A percentile compares a stretch with the other conserved stretches of the same genome.
These are phyloP conservation scores for Poecile montanus DNA, from an alignment of 2,797 vertebrate species.

Conservation along the genomic window DNA sequence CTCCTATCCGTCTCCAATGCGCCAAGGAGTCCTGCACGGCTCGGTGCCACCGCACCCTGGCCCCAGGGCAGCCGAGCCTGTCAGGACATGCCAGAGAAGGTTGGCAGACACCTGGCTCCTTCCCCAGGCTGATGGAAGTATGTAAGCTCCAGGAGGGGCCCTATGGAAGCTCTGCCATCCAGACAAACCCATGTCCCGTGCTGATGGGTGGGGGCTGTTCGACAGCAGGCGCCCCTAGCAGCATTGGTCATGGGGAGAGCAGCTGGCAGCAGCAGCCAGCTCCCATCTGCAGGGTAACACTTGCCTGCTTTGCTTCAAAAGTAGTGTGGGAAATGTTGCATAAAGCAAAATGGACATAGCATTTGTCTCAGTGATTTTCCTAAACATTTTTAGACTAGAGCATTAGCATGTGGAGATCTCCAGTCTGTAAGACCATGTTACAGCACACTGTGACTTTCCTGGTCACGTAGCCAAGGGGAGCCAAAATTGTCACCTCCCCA, in stretches of 20 bases:
- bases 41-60: not conserved
- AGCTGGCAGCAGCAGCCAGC: not conserved
- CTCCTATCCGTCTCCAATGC: rapidly evolving
- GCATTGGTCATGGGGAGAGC: not conserved
- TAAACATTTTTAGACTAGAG: not conserved
- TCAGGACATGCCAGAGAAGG: not conserved
- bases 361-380: not conserved
- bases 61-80: not conserved
- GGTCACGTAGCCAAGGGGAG: rapidly evolving
- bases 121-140: not conserved
- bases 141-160: not conserved
- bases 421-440: rapidly evolving
- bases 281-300: not conserved
- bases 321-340: not conserved
- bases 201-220: not conserved
- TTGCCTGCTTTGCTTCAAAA: rapidly evolving
- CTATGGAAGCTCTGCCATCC: not conserved
- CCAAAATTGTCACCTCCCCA: not conserved
- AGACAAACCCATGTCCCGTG: rapidly evolving
- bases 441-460: rapidly evolving
- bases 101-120: not conserved
- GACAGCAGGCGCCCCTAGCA: not conserved
- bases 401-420: not conserved
- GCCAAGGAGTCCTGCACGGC: not conserved
- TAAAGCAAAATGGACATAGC: not conserved